Evolutionary conservation across 2,113 vertebrate species (phyloP).

Genomic region (Maylandia zebra): DNA sequence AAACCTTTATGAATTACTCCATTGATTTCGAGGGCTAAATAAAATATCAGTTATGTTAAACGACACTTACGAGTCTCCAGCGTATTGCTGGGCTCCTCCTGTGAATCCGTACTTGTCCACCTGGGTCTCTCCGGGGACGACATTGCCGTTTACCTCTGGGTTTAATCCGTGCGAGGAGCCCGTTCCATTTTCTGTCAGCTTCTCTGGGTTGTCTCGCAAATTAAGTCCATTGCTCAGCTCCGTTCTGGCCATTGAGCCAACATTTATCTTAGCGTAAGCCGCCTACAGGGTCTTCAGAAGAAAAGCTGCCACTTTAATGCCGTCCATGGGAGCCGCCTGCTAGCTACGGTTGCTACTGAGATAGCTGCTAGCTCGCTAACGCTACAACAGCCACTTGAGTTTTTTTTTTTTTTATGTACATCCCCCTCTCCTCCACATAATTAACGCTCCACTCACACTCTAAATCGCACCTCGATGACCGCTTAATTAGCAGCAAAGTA

Average conservation of each 20-base stretch:
- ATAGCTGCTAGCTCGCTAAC: background rate
- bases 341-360: background rate
- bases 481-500: background rate
- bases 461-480: background rate
- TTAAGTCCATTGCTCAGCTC: constrained; percentile 67
- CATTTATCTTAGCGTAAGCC: background rate
- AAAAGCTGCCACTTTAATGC: background rate
- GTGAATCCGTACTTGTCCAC: constrained; percentile 91
- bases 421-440: background rate
- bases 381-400: background rate
- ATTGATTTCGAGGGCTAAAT: background rate
- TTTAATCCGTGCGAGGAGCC: constrained; percentile 65
- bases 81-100: constrained; percentile 78
- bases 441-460: background rate
- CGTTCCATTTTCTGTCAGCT: constrained; percentile 53
- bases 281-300: background rate
- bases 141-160: constrained; percentile 71
- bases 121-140: constrained; percentile 60
- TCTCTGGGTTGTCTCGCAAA: constrained; percentile 64
- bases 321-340: background rate
- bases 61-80: constrained; percentile 66
- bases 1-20: background rate
- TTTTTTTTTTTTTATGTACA: background rate
- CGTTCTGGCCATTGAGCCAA: constrained; percentile 59
- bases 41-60: background rate